These are phyloP conservation scores for Piscicola geometra DNA, from an alignment of 2,888 invertebrate species.

Conservation along the genomic window DNA sequence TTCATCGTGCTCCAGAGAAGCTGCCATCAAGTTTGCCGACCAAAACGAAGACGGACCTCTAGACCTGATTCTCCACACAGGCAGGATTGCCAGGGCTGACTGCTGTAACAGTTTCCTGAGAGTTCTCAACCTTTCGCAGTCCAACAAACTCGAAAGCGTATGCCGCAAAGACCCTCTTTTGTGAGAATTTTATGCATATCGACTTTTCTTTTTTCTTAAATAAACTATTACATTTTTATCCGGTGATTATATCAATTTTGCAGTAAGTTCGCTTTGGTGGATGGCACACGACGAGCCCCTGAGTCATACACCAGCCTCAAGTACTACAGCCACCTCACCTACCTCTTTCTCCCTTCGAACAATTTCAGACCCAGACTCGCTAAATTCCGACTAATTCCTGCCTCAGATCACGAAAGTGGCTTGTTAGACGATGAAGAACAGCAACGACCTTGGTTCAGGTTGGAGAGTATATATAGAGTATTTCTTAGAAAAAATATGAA, in stretches of 20 bases:
- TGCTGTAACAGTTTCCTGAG: constrained; percentile 40
- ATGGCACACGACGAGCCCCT: constrained; percentile 41
- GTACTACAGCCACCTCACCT: constrained; percentile 43
- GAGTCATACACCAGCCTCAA: constrained; percentile 40
- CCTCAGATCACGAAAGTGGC: constrained; percentile 38
- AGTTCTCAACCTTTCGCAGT: constrained; percentile 34
- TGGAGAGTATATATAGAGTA: background rate
- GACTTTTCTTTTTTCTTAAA: background rate
- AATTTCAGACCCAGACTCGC: constrained; percentile 32
- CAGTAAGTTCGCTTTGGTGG: constrained; percentile 42
- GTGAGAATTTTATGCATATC: constrained; percentile 37
- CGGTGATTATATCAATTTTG: constrained; percentile 11
- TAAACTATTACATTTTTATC: background rate
- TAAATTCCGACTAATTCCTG: constrained; percentile 42
- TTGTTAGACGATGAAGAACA: constrained; percentile 39
- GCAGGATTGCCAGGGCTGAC: constrained; percentile 37
- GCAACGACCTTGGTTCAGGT: constrained; percentile 34
- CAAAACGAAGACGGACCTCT: constrained; percentile 45
- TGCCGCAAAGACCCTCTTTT: constrained; percentile 42
- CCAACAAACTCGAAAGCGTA: constrained; percentile 33
- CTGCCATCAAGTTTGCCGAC: constrained; percentile 43
- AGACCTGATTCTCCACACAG: constrained; percentile 43
- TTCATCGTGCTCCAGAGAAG: constrained; percentile 39
- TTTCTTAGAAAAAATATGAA: background rate
- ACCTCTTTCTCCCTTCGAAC: constrained; percentile 39